Base-by-base conservation (phyloP, 2,797 vertebrate genomes). In the Rachycentron canadum region DNA sequence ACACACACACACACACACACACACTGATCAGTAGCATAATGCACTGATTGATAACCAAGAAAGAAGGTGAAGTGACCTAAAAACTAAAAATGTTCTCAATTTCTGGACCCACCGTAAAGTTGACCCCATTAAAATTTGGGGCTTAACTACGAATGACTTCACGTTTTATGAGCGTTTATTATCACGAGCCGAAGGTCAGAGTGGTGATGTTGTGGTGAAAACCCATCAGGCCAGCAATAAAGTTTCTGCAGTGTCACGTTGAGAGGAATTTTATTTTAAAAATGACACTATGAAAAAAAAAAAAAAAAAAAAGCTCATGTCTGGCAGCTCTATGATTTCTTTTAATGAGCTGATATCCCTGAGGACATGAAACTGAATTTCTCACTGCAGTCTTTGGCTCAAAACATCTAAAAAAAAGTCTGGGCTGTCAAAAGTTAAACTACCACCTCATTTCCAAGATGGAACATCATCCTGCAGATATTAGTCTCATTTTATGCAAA, bases 261-360 rank as follows among this genome's bases (percentile, higher is more conserved):
- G 55, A 49, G 58, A 5, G 11, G 7, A 26, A 40, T 63, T 68
- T 74, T 28, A 53, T 70, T 70, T 79, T 26, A 21, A 65, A n/a
- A 76, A 69, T 36, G 41, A 78, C 56, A 75, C 28, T 25, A 52
- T 58, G 23, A 59, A 73, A 63, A 17, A 0, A n/a, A 5, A 41
- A 45, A 62, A 10, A 64, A 13, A 0, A 21, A 45, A 45, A 36
- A 62, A 10, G 30, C 45, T 70, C 25, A 23, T 12, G 38, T 57
- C 69, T 81, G 45, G 23, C 58, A 69, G 73, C 67, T 28, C 32
- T 0, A 12, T 53, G 69, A 60, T 81, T 69, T 73, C 4, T 83
- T 71, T 83, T 80, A 78, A 86, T 79, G 75, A 88, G 74, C 71
- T 41, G n/a, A 45, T 83, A 40, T 82, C 65, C 59, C 63, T 0